These are phyloP conservation scores for Rhabdornis inornatus DNA, from an alignment of 2,113 vertebrate species.

Conservation along the genomic window DNA sequence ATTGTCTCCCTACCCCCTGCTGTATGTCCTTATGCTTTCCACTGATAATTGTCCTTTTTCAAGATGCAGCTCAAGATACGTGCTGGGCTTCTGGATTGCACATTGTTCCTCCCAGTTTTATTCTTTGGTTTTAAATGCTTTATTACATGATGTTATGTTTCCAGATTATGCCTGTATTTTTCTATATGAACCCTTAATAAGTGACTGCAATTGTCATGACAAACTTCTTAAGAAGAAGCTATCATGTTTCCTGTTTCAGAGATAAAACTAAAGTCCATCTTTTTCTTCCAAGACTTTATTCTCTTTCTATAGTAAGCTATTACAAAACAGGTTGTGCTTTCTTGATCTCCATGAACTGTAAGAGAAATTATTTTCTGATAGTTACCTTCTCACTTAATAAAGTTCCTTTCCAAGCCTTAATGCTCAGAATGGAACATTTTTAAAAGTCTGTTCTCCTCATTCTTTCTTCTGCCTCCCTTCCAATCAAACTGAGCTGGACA, in stretches of 20 bases:
- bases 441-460: neutral
- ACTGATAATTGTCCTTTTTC: constrained; percentile 24
- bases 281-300: neutral
- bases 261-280: neutral
- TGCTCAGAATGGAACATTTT: neutral
- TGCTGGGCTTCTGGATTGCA: neutral
- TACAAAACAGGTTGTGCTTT: neutral
- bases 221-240: neutral
- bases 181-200: neutral
- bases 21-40: neutral
- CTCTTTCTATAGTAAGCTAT: neutral
- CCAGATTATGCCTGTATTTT: neutral
- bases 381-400: neutral
- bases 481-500: neutral
- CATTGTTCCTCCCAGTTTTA: neutral
- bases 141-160: neutral
- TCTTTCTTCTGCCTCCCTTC: neutral
- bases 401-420: neutral
- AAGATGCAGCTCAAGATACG: neutral
- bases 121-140: neutral
- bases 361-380: neutral
- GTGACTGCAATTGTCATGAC: neutral
- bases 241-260: neutral
- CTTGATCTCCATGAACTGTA: neutral
- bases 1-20: neutral